Percentiles rank a stretch among this genome's conserved stretches.
phyloP scores from a whole-genome alignment of 1,140 invertebrate genomes.

The Zaprionus kolodkinae region DNA sequence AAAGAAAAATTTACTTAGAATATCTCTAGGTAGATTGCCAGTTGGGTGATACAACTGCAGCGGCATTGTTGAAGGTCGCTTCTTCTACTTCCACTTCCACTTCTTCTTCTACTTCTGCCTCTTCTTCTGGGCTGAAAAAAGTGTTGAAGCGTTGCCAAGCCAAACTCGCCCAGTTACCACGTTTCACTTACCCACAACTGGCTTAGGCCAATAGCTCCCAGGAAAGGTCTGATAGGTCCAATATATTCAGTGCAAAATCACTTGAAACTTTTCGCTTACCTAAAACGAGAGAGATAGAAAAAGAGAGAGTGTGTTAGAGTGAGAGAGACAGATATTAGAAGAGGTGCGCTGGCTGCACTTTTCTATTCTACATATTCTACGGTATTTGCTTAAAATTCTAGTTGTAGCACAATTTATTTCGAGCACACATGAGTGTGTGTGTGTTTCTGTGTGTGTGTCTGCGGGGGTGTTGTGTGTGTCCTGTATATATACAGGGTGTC shows the following conservation, averaged over 20 bases:
- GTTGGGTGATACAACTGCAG: slow-evolving; percentile 11
- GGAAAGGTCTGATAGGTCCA: slow-evolving; percentile 10
- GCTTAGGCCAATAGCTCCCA: slow-evolving; percentile 1
- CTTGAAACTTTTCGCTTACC: slow-evolving; percentile 43
- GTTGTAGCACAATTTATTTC: slow-evolving; percentile 13
- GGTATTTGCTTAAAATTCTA: slow-evolving; percentile 37
- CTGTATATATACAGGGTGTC: background rate
- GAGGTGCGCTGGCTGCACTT: background rate
- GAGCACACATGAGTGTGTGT: background rate
- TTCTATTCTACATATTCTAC: background rate
- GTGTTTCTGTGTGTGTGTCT: background rate
- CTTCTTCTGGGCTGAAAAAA: slow-evolving; percentile 29
- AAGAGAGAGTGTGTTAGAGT: slow-evolving; percentile 26
- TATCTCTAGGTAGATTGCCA: slow-evolving; percentile 46
- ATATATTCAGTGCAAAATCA: slow-evolving; percentile 4
- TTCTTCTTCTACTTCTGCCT: background rate
- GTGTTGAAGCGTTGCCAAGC: slow-evolving; percentile 63
- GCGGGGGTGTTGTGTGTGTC: background rate
- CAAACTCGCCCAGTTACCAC: slow-evolving; percentile 65
- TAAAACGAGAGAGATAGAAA: slow-evolving; percentile 33
- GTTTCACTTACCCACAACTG: slow-evolving; percentile 44
- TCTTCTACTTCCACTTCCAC: too few relatives aligned
- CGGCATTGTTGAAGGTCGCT: slow-evolving; percentile 46
- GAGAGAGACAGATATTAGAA: slow-evolving; percentile 46
- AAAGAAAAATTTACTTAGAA: slow-evolving; percentile 10